These are phyloP conservation scores for Pontoporia blainvillei DNA, from an alignment of 2,113 vertebrate species.

Conservation along the genomic window DNA sequence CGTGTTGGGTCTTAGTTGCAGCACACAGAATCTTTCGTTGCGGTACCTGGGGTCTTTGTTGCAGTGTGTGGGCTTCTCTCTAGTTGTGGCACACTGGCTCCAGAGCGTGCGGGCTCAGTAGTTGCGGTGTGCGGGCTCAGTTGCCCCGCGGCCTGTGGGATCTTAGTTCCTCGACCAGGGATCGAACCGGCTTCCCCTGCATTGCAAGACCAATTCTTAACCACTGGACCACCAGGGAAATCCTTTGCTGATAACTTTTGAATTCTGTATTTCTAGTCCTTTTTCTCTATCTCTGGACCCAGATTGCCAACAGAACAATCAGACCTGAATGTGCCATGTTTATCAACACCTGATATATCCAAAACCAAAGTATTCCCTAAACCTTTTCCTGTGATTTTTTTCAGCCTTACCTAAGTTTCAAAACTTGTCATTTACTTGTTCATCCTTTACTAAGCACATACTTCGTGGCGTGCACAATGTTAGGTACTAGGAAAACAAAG, in stretches of 20 bases:
- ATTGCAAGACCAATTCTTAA: too few relatives aligned
- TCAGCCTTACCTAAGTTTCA: slow-evolving; percentile 4
- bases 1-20: too few relatives aligned
- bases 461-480: not conserved
- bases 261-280: not conserved
- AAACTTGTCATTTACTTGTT: not conserved
- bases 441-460: not conserved
- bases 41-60: too few relatives aligned
- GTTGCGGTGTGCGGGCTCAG: too few relatives aligned
- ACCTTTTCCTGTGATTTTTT: not conserved
- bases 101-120: too few relatives aligned
- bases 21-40: too few relatives aligned
- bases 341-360: not conserved
- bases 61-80: too few relatives aligned
- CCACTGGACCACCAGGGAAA: too few relatives aligned
- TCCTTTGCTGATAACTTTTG: not conserved
- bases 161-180: too few relatives aligned
- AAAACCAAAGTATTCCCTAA: not conserved
- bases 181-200: too few relatives aligned
- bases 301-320: not conserved
- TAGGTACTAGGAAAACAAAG: not conserved
- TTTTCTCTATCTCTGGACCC: not conserved
- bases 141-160: too few relatives aligned
- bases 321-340: not conserved
- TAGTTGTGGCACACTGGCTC: too few relatives aligned